A percentile compares a stretch with the other conserved stretches of the same genome.
phyloP scores from a whole-genome alignment of 2,797 vertebrate genomes.

The Protonibea diacanthus region DNA sequence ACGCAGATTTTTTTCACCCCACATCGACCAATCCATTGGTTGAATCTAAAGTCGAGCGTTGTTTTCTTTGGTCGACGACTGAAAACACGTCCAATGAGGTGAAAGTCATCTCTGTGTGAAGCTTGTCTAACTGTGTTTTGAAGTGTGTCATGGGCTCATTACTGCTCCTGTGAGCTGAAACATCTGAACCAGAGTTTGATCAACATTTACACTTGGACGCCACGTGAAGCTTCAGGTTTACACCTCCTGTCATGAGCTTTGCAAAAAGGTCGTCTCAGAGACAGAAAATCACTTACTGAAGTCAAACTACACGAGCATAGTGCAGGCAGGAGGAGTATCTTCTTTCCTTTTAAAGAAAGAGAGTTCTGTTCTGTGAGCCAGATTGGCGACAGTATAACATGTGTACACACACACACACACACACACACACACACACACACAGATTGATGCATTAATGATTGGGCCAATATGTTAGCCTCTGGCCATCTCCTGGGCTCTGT shows the following conservation, averaged over 20 bases:
- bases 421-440: slow-evolving; percentile 20
- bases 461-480: slow-evolving; percentile 79
- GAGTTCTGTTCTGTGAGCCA: slow-evolving; percentile 59
- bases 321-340: slow-evolving; percentile 32
- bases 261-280: background rate
- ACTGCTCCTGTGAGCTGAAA: background rate
- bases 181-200: background rate
- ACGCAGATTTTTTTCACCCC: too few relatives aligned
- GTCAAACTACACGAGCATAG: slow-evolving; percentile 31
- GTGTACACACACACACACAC: slow-evolving; percentile 12
- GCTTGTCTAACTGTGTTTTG: background rate
- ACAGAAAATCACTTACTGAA: slow-evolving; percentile 31
- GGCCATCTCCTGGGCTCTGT: slow-evolving; percentile 73
- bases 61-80: too few relatives aligned
- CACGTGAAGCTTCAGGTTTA: background rate
- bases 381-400: slow-evolving; percentile 54
- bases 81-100: background rate
- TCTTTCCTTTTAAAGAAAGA: slow-evolving; percentile 56
- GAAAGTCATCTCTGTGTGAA: background rate
- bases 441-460: slow-evolving; percentile 79
- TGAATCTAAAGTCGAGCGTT: too few relatives aligned
- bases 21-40: too few relatives aligned
- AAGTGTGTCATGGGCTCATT: background rate
- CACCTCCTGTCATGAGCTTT: background rate
- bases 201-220: background rate